A percentile compares a stretch with the other conserved stretches of the same genome.
These are phyloP conservation scores for Hydractinia symbiolongicarpus DNA, from an alignment of 30 jellyfish, hydroid and myxozoan species.

Conservation along the genomic window DNA sequence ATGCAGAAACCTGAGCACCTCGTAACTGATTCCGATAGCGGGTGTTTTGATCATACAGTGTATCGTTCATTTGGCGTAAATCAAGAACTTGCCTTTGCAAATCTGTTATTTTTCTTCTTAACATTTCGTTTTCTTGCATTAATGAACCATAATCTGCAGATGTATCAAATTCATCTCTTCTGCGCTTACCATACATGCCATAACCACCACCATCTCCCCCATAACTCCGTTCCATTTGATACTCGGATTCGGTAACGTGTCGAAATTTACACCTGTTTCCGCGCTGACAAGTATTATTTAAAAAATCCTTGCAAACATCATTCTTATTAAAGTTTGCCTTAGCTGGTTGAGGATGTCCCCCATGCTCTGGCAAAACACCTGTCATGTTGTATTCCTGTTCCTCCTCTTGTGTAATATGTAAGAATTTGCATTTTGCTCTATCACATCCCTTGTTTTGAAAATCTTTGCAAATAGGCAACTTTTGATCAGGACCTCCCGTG, in stretches of 20 bases:
- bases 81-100: slow-evolving; percentile 92
- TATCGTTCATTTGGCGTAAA: slow-evolving; percentile 92
- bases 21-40: slow-evolving; percentile 80
- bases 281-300: slow-evolving; percentile 71
- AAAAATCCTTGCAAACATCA: slow-evolving; percentile 88
- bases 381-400: slow-evolving; percentile 62
- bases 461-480: slow-evolving; percentile 87
- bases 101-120: slow-evolving; percentile 88
- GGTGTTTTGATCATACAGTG: slow-evolving; percentile 90
- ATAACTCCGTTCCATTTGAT: slow-evolving; percentile 54
- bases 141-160: slow-evolving; percentile 45
- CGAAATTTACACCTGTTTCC: slow-evolving; percentile 83
- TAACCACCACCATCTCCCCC: slow-evolving; percentile 47
- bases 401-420: slow-evolving; percentile 80
- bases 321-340: slow-evolving; percentile 20
- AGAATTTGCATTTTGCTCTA: slow-evolving; percentile 71
- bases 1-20: slow-evolving; percentile 35
- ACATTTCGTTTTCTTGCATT: slow-evolving; percentile 80
- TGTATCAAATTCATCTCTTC: slow-evolving; percentile 62
- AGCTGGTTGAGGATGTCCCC: slow-evolving; percentile 39
- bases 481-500: slow-evolving; percentile 51
- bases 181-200: slow-evolving; percentile 52
- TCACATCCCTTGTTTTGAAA: slow-evolving; percentile 87
- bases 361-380: slow-evolving; percentile 68
- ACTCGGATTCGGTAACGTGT: slow-evolving; percentile 64